Evolutionary conservation across 2,888 invertebrate species (phyloP).

Genomic region (Brachycybe producta): DNA sequence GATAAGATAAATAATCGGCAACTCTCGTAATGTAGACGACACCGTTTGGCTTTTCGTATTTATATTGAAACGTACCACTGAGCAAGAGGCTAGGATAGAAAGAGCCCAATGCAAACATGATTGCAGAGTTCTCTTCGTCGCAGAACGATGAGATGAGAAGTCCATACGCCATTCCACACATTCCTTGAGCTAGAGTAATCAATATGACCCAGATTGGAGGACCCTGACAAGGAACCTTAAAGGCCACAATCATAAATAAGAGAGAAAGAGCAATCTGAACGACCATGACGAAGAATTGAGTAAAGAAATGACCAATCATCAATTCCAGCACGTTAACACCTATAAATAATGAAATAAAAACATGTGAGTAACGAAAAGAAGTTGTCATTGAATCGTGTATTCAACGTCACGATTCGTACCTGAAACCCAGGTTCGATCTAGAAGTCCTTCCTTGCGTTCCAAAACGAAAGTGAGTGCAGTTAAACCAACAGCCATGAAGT

Average conservation of each 20-base stretch:
- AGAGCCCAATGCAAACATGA: slow-evolving; percentile 81
- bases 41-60: no score
- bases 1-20: no score
- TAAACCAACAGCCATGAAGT: slow-evolving; percentile 82
- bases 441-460: slow-evolving; percentile 76
- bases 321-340: slow-evolving; percentile 85
- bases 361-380: neutral
- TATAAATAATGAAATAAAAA: slow-evolving; percentile 24
- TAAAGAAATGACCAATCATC: slow-evolving; percentile 81
- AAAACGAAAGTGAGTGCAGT: slow-evolving; percentile 84
- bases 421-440: slow-evolving; percentile 87
- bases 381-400: neutral
- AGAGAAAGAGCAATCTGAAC: slow-evolving; percentile 84
- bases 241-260: slow-evolving; percentile 79
- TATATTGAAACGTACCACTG: slow-evolving; percentile 51
- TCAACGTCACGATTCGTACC: no score
- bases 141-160: slow-evolving; percentile 87
- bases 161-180: slow-evolving; percentile 94
- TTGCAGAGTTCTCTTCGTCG: slow-evolving; percentile 81
- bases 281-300: slow-evolving; percentile 89
- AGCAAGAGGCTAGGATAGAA: slow-evolving; percentile 87
- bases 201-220: slow-evolving; percentile 70
- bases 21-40: no score
- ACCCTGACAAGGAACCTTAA: slow-evolving; percentile 79
- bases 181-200: slow-evolving; percentile 74